Base-by-base conservation (phyloP, 2,888 invertebrate genomes). In the Erannis defoliaria region DNA sequence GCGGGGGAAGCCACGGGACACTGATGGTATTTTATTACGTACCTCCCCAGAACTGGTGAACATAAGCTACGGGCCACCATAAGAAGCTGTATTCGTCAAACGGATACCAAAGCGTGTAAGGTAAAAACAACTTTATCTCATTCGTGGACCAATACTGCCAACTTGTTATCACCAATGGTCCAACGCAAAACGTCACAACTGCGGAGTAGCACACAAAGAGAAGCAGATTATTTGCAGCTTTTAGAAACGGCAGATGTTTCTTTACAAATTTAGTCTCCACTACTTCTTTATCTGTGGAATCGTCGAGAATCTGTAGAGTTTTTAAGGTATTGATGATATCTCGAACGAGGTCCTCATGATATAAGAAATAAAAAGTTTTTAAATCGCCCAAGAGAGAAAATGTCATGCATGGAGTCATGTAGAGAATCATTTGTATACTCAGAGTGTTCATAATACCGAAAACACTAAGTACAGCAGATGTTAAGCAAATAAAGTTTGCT, bases 81-180 rank as follows among this genome's bases (percentile, higher is more conserved):
- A 61, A 58, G 21, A 77, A 63, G 61, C 77, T 69, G 2, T 61
- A 73, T 12, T 62, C 67, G 69, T 87, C 75, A 62, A 86, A 85
- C 3, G 86, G 86, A 75, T 84, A 87, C 63, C 73, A 74, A 14
- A 79, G 14, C 5, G 76, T 6, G 63, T 80, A 87, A 0, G 86
- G 87, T 14, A 78, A 56, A 29, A 70, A 62, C 8, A 84, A 66
- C 45, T 71, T 66, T 1, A 85, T 23, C 66, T 79, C 64, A 2
- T 78, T 78, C 0, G 78, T 74, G 14, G 62, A 60, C 5, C 62
- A 69, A 63, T 85, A 87, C 29, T 67, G 55, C 10, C 70, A 62
- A 31, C 57, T 65, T 40, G 69, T 70, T 6, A 80, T 49, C 8
- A 74, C 5, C 12, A 81, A 37, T 0, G 85, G 82, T 0, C 75